Conservation (phyloP, 1,140 invertebrate species). For the Diorhabda elongata region DNA sequence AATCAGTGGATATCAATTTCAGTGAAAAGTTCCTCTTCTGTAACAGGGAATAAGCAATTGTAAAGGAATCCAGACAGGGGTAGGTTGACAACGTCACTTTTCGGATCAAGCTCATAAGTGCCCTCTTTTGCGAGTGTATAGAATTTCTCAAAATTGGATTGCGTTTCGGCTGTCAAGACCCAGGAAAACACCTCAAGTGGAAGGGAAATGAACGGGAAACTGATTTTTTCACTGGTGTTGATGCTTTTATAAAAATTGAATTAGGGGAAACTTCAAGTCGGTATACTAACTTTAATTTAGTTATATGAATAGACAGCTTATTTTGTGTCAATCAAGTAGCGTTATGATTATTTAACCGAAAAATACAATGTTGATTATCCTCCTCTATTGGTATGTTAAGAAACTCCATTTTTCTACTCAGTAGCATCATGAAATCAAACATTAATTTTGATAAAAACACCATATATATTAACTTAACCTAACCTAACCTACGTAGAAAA, state of each 20-base stretch:
- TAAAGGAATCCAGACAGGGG: constrained; percentile 13
- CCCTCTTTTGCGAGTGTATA: constrained; percentile 9
- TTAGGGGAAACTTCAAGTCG: not conserved
- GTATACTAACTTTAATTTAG: not conserved
- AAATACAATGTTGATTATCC: too few relatives aligned
- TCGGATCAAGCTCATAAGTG: constrained; percentile 6
- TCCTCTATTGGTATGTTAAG: too few relatives aligned
- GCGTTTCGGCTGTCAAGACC: constrained; percentile 4
- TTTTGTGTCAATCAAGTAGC: too few relatives aligned
- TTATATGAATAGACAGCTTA: too few relatives aligned
- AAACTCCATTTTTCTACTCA: too few relatives aligned
- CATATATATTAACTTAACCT: too few relatives aligned
- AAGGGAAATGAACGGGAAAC: constrained; percentile 9
- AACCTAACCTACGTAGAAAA: too few relatives aligned
- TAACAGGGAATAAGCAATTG: constrained; percentile 8
- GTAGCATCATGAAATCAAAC: too few relatives aligned
- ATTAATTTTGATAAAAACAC: too few relatives aligned
- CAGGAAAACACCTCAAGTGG: not conserved
- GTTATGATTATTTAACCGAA: too few relatives aligned
- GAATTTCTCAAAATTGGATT: constrained; percentile 15
- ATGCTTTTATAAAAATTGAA: not conserved
- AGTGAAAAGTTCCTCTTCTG: not conserved
- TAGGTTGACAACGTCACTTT: constrained; percentile 13
- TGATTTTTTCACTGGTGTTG: not conserved
- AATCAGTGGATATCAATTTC: not conserved